Percentiles rank a stretch among this genome's conserved stretches.
Conservation (phyloP, 1,140 invertebrate species). For the Zaprionus ornatus region DNA sequence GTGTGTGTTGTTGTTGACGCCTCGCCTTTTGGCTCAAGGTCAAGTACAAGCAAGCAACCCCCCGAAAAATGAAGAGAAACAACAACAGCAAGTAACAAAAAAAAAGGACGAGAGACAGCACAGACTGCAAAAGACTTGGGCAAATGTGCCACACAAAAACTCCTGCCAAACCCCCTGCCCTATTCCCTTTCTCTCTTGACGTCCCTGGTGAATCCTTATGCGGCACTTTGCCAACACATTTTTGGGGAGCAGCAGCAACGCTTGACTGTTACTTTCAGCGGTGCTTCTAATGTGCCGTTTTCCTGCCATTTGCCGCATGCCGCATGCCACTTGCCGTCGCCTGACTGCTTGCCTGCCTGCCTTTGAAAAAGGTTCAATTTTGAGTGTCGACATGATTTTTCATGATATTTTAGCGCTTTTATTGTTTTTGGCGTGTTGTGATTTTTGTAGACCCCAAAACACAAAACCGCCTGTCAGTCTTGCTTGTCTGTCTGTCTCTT, state of each 20-base stretch:
- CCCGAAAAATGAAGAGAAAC: conserved; percentile 16
- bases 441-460: conserved; percentile 35
- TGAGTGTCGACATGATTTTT: conserved; percentile 75
- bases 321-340: conserved; percentile 28
- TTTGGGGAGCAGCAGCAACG: conserved; percentile 42
- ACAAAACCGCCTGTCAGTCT: conserved; percentile 27
- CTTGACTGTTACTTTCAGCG: conserved; percentile 51
- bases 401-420: conserved; percentile 75
- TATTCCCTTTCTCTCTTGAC: not conserved
- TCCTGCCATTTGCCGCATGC: conserved; percentile 14
- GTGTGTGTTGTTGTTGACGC: conserved; percentile 36
- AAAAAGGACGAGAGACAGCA: conserved; percentile 8
- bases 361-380: conserved; percentile 67
- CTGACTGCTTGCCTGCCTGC: conserved; percentile 10
- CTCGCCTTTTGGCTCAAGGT: conserved; percentile 63
- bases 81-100: conserved; percentile 17
- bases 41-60: conserved; percentile 75
- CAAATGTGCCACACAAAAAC: conserved; percentile 4
- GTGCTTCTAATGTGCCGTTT: conserved; percentile 65
- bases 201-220: conserved; percentile 36
- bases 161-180: not conserved
- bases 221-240: conserved; percentile 66
- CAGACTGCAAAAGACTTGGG: conserved; percentile 57
- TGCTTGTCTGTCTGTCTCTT: conserved; percentile 3
- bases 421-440: conserved; percentile 62